Evolutionary conservation across 2,113 vertebrate species (phyloP).

Genomic region (Myotis brandtii): DNA sequence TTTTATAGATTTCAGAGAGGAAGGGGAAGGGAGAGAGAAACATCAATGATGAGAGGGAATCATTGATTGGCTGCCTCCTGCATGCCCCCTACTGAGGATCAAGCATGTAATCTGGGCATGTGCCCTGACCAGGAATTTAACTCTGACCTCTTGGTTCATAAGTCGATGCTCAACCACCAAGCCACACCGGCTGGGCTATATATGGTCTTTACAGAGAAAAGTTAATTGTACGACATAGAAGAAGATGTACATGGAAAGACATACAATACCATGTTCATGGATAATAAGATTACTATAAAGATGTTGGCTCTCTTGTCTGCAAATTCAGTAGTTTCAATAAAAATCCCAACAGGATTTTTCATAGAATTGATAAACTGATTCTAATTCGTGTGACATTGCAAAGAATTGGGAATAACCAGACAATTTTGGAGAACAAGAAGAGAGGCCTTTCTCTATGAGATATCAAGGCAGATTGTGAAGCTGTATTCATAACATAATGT

Average conservation of each 20-base stretch:
- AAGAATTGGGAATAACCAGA: not conserved
- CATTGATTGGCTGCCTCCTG: too few relatives aligned
- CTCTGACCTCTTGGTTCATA: too few relatives aligned
- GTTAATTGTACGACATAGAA: conserved; percentile 11
- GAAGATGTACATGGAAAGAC: not conserved
- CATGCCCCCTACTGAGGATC: too few relatives aligned
- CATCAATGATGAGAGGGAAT: too few relatives aligned
- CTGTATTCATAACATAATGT: not conserved
- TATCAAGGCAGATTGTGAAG: not conserved
- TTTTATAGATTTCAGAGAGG: too few relatives aligned
- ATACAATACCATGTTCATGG: not conserved
- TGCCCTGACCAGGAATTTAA: too few relatives aligned
- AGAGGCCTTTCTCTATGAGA: not conserved
- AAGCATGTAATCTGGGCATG: too few relatives aligned
- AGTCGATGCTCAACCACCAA: too few relatives aligned
- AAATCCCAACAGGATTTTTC: not conserved
- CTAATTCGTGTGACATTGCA: not conserved
- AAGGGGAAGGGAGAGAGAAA: too few relatives aligned
- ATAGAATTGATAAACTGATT: not conserved
- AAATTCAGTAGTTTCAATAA: not conserved
- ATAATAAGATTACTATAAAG: not conserved
- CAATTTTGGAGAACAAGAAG: not conserved
- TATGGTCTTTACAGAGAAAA: not conserved
- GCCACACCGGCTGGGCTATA: not conserved
- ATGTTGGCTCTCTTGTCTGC: not conserved